Evolutionary conservation across 2,888 invertebrate species (phyloP).

Genomic region (Pristionchus fissidentatus): DNA sequence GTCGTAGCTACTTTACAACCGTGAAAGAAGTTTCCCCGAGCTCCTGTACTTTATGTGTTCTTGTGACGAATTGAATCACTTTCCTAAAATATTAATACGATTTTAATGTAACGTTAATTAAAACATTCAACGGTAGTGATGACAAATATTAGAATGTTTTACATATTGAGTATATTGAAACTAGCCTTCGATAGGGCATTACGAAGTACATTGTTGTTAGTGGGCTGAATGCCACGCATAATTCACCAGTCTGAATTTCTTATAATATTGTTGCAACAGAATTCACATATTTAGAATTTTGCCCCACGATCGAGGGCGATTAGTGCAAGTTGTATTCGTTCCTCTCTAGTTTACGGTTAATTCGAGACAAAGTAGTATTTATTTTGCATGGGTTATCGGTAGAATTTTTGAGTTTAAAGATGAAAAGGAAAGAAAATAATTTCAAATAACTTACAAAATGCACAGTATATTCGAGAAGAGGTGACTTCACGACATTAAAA

Average conservation of each 20-base stretch:
- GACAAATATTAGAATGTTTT: neutral
- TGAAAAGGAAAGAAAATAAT: neutral
- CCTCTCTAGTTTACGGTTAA: too few species aligned
- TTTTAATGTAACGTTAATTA: neutral
- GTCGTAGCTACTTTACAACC: too few species aligned
- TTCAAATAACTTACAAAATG: neutral
- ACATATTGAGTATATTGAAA: neutral
- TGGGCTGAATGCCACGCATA: neutral
- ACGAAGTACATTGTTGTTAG: neutral
- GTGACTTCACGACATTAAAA: neutral
- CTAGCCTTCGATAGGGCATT: conserved; percentile 8
- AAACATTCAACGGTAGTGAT: neutral
- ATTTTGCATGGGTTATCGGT: too few species aligned
- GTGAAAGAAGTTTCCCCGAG: too few species aligned
- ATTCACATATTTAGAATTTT: too few species aligned
- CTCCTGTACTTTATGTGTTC: too few species aligned
- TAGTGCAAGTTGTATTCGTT: too few species aligned
- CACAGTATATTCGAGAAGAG: neutral
- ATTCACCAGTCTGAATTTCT: neutral
- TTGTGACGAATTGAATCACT: neutral
- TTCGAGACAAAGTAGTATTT: too few species aligned
- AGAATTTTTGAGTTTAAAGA: too few species aligned
- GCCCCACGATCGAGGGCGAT: too few species aligned
- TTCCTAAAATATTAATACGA: neutral
- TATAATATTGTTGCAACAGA: too few species aligned